Evolutionary conservation across 2,888 invertebrate genomes (phyloP).

Genomic region (Rapana venosa): DNA sequence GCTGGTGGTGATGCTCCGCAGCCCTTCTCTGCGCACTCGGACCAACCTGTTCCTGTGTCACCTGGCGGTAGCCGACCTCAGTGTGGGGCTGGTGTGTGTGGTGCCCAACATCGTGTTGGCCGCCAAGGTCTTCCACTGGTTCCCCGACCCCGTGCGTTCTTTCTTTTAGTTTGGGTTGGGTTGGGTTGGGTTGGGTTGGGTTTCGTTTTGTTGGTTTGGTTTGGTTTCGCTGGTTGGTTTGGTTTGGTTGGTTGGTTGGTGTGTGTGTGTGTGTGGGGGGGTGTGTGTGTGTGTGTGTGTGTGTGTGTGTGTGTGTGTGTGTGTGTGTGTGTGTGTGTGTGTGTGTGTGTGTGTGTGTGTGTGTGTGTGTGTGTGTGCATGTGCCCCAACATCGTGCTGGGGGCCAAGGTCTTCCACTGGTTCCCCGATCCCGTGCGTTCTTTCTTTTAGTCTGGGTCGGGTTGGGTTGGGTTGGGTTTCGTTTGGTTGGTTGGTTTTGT

Average conservation of each 20-base stretch:
- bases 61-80: constrained; percentile 92
- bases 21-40: constrained; percentile 89
- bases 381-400: constrained; percentile 86
- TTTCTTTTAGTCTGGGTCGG: neutral
- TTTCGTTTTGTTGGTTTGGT: no score
- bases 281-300: no score
- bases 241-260: no score
- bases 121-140: constrained; percentile 71
- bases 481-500: no score
- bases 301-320: no score
- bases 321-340: no score
- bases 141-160: constrained; percentile 81
- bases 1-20: constrained; percentile 89
- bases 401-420: constrained; percentile 72
- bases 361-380: constrained; percentile 84
- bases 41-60: constrained; percentile 95
- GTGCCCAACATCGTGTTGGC: constrained; percentile 87
- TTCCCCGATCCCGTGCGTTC: constrained; percentile 81
- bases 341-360: no score
- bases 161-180: neutral
- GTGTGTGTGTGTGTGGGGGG: neutral
- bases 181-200: neutral
- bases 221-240: no score
- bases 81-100: constrained; percentile 94
- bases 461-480: neutral